Conservation (phyloP, 2,888 invertebrate genomes). For the Drosophila paramelanica region DNA sequence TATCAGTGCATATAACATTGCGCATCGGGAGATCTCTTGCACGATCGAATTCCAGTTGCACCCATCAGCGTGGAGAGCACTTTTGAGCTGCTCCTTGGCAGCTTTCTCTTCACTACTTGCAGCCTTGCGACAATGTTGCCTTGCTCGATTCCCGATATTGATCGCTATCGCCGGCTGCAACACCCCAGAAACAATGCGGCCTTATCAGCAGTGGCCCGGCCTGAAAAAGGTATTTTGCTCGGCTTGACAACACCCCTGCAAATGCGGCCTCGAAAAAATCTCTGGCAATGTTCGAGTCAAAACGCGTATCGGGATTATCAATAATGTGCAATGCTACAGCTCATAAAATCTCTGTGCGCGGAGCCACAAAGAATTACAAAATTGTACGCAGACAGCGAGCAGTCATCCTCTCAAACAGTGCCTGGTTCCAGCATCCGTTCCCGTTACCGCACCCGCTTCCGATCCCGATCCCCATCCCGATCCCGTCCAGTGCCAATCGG, state of each 20-base stretch:
- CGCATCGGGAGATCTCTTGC: constrained; percentile 49
- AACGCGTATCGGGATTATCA: constrained; percentile 73
- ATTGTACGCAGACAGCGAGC: constrained; percentile 62
- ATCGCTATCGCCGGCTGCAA: constrained; percentile 66
- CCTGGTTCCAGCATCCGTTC: constrained; percentile 6
- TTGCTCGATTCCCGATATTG: constrained; percentile 50
- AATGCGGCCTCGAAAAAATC: constrained; percentile 35
- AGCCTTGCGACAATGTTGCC: constrained; percentile 31
- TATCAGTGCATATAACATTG: constrained; percentile 41
- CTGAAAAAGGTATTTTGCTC: constrained; percentile 49
- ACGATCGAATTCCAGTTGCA: constrained; percentile 68
- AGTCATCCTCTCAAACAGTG: constrained; percentile 6
- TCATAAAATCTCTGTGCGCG: constrained; percentile 65
- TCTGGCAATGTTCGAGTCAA: constrained; percentile 51
- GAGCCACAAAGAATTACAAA: constrained; percentile 64
- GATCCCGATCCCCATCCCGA: neutral
- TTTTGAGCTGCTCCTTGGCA: constrained; percentile 39
- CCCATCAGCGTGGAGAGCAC: constrained; percentile 45
- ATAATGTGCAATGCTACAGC: constrained; percentile 78
- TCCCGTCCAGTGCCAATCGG: constrained; percentile 28
- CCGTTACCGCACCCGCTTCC: neutral
- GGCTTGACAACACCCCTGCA: constrained; percentile 74
- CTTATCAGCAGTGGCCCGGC: constrained; percentile 52
- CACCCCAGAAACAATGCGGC: constrained; percentile 70
- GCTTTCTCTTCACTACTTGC: constrained; percentile 65